A percentile compares a stretch with the other conserved stretches of the same genome.
These are phyloP conservation scores for Aleiodes alternator DNA, from an alignment of 2,888 invertebrate genomes.

Conservation along the genomic window DNA sequence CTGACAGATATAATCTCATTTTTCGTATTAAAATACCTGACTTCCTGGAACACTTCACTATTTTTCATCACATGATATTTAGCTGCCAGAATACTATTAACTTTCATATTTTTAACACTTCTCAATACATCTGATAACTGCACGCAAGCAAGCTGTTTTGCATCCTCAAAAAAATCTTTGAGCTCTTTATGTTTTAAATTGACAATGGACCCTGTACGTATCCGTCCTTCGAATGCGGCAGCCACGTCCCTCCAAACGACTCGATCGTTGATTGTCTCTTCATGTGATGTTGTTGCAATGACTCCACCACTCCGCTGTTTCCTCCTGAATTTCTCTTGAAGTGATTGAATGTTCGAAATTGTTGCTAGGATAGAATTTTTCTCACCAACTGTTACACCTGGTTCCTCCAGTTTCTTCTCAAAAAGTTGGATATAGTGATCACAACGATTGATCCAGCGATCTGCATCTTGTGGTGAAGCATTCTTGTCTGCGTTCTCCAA, in stretches of 20 bases:
- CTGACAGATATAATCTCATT: constrained; percentile 51
- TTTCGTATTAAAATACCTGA: constrained; percentile 57
- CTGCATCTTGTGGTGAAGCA: neutral
- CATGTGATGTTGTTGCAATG: neutral
- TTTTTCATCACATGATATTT: constrained; percentile 36
- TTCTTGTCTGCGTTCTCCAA: neutral
- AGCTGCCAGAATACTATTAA: constrained; percentile 35
- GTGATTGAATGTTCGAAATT: neutral
- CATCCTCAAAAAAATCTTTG: constrained; percentile 20
- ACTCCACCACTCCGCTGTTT: neutral
- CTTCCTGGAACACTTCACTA: constrained; percentile 44
- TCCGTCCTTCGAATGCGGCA: constrained; percentile 18
- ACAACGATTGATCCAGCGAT: neutral
- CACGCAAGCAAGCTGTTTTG: neutral
- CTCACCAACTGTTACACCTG: neutral
- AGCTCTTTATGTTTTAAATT: constrained; percentile 36
- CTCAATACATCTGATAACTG: neutral
- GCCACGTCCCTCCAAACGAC: constrained; percentile 5
- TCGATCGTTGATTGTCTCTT: neutral
- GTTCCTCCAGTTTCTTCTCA: constrained; percentile 20
- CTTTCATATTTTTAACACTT: constrained; percentile 37
- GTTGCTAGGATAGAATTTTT: neutral
- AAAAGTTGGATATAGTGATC: neutral
- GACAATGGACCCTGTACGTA: constrained; percentile 13
- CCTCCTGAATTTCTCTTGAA: constrained; percentile 7